Conservation (phyloP, 2,113 vertebrate genomes). For the Hemiprocne comata region DNA sequence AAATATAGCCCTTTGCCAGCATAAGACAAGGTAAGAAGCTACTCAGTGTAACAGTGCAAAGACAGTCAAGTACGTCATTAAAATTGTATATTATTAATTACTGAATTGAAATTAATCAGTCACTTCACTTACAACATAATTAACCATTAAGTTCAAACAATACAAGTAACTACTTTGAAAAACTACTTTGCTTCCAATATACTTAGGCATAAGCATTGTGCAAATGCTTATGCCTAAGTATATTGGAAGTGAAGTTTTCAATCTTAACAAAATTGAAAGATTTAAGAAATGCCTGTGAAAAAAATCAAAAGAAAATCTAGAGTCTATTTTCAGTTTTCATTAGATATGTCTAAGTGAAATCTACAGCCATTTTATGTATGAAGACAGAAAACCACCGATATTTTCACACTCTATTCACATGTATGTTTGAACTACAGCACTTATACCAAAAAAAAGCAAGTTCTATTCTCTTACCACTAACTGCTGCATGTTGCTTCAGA, state of each 20-base stretch:
- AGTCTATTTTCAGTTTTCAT: neutral
- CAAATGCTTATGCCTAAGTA: no score
- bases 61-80: neutral
- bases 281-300: neutral
- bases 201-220: neutral
- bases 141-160: neutral
- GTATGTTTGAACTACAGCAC: neutral
- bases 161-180: neutral
- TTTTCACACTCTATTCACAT: neutral
- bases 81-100: neutral
- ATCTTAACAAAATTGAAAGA: neutral
- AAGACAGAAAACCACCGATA: neutral
- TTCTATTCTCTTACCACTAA: conserved; percentile 86
- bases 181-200: neutral
- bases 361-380: neutral
- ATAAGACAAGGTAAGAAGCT: neutral
- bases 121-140: neutral
- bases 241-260: no score
- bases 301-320: neutral
- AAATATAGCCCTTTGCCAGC: neutral
- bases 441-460: neutral
- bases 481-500: conserved; percentile 96
- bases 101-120: neutral
- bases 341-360: neutral
- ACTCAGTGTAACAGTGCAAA: neutral